Percentiles rank a stretch among this genome's conserved stretches.
These are phyloP conservation scores for Champsocephalus esox DNA, from an alignment of 2,797 vertebrate species.

Conservation along the genomic window DNA sequence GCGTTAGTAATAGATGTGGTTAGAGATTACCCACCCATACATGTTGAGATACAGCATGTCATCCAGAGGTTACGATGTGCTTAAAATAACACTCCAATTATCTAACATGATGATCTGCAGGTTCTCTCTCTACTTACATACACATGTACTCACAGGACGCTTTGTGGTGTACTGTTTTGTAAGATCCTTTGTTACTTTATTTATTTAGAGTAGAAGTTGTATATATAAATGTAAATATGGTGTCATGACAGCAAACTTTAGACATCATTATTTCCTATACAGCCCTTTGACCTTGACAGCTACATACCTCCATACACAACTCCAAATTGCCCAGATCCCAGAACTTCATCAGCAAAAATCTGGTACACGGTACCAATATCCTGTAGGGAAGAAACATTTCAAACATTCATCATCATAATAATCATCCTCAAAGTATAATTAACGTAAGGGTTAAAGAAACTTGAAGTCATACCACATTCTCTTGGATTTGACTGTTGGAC, in stretches of 20 bases:
- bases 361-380: constrained; percentile 94
- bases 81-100: background rate
- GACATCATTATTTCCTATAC: background rate
- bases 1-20: background rate
- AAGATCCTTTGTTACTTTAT: background rate
- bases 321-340: constrained; percentile 93
- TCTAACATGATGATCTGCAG: background rate
- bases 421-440: constrained; percentile 8
- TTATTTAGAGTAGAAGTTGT: background rate
- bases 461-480: constrained; percentile 88
- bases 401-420: background rate
- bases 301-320: constrained; percentile 90
- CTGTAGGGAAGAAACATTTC: constrained; percentile 67
- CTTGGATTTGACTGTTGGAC: constrained; percentile 92
- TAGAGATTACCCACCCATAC: background rate
- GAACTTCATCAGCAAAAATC: constrained; percentile 93
- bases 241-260: background rate
- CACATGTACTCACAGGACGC: background rate
- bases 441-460: background rate
- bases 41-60: background rate
- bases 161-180: constrained; percentile 1
- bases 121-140: background rate
- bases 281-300: background rate
- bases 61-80: background rate
- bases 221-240: background rate